These are phyloP conservation scores for Zapus hudsonius DNA, from an alignment of 2,113 vertebrate species.

Conservation along the genomic window DNA sequence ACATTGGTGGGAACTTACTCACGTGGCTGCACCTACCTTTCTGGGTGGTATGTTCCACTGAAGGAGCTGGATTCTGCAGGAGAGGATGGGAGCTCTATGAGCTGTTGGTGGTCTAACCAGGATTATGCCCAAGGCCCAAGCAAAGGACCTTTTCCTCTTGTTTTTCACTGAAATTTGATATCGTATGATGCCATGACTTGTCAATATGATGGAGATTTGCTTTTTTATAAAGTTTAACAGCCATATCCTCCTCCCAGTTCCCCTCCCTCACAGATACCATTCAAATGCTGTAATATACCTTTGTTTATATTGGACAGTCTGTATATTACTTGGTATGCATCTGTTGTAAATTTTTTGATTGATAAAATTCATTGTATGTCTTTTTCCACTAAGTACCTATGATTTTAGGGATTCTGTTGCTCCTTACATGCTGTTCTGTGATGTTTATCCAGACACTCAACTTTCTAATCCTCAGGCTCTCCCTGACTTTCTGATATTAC, in stretches of 20 bases:
- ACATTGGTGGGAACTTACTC: neutral
- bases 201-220: neutral
- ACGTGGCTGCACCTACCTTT: neutral
- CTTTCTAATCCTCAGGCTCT: neutral
- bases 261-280: neutral
- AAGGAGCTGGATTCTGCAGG: neutral
- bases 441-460: neutral
- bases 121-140: neutral
- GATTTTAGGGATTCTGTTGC: neutral
- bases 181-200: neutral
- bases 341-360: neutral
- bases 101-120: too few relatives aligned
- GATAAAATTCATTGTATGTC: neutral
- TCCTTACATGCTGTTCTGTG: neutral
- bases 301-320: too few relatives aligned
- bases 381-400: neutral
- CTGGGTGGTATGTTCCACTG: neutral
- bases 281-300: neutral
- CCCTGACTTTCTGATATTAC: too few relatives aligned
- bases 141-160: neutral
- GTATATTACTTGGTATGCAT: neutral
- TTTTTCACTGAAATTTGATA: conserved; percentile 4
- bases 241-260: neutral
- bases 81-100: neutral
- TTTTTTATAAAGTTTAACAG: neutral